Base-by-base conservation (phyloP, 2,888 invertebrate genomes). In the Acleris holmiana region DNA sequence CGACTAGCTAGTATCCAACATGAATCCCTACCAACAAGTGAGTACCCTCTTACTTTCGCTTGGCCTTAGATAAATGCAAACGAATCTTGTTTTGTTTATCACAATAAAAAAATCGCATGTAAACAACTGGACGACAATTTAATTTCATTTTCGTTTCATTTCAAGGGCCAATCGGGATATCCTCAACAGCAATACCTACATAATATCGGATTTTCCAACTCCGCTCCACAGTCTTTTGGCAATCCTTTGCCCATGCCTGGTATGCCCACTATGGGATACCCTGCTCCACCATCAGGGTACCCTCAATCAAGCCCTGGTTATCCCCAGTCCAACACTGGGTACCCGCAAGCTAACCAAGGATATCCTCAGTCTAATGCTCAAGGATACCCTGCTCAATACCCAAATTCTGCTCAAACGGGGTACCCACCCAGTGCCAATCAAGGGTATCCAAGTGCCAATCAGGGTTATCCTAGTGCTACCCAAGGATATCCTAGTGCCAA, bases 91-190 rank as follows among this genome's bases (percentile, higher is more conserved):
- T 85, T 84, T 87, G 88, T 88, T 88, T 88, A 86, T 87, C 88
- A 86, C 88, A 86, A 80, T 50, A 54, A 59, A 57, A 23, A 58
- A 18, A 41, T 54, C 61, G 65, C 46, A 13, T 35, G n/a, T 49
- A 47, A 58, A 53, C 17, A 53, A 40, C 50, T 70, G 71, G 15
- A 61, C 54, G 35, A 25, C 50, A 51, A 56, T 56, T 49, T 64
- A 66, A 51, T 60, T 59, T 23, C 71, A 69, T 74, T 83, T 82
- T 79, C 73, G 71, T 84, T 85, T 85, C 69, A 71, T 84, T 93
- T 85, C 76, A 94, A 87, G 94, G 94, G 84, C 82, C 92, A 85
- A 84, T 85, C 84, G 81, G 93, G 93, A 91, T 93, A 79, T 80
- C 91, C 89, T 76, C 91, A 86, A 79, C 91, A 84, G 76, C 88